Evolutionary conservation across 1,140 invertebrate species (phyloP), one percentile per base, ranked within the genome.

Genomic region (Helicoverpa armigera): DNA sequence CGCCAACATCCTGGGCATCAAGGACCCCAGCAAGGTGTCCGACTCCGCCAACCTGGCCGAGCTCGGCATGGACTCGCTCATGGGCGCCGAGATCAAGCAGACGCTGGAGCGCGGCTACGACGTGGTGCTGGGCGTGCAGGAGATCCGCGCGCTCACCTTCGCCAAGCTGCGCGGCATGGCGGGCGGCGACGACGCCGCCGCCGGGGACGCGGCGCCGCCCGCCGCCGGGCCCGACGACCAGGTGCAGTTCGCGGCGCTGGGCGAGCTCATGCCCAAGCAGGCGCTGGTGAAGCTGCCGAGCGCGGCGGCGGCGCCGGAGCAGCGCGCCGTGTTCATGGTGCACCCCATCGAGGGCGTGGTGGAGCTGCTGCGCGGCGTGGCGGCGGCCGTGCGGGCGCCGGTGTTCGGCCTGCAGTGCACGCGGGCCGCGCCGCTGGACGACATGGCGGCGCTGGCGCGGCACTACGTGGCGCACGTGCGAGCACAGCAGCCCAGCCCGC

Each of bases 51-150:
- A 96, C 23, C 95, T 99, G 7, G 98, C 98, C 13, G 99, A 99
- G 91, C 96, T 99, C 9, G 99, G 99, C 65, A 98, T 99, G 97
- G 99, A 99, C 89, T 99, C 98, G 0, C 95, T 99, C 51, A 99
- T 99, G 99, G 98, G 98, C 75, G 98, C 99, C 0, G 99, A 99
- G 95, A 98, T 99, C 81, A 99, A 99, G 94, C 99, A 99, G 92
- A 98, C 98, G 0, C 94, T 99, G 10, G 99, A 99, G 92, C 96
- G 98, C 74, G 98, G 98, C 84, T 99, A 98, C 93, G 98, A 99
- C 92, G 90, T 99, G 35, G 96, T 98, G 0, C 92, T 99, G n/a
- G 97, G 97, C 54, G 97, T 98, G 58, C 97, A 98, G 88, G 98
- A 99, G 92, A 99, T 99, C 86, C 96, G 99, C 74, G 95, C 94